A percentile compares a stretch with the other conserved stretches of the same genome.
These are phyloP conservation scores for Phalacrocorax pelagicus DNA, from an alignment of 2,113 vertebrate species.

Conservation along the genomic window DNA sequence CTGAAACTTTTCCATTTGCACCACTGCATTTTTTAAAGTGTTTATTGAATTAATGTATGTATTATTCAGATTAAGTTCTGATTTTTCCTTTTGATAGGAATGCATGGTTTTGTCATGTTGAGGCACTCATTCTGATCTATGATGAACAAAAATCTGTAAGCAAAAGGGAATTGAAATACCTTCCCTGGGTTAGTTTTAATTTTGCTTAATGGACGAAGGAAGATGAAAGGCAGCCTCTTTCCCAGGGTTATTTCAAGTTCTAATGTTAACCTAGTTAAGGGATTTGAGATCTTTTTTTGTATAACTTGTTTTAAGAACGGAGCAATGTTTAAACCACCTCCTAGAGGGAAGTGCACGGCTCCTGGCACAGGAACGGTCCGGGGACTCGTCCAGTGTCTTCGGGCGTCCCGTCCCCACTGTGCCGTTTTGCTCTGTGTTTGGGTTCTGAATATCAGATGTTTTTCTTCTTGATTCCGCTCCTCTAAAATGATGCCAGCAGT, in stretches of 20 bases:
- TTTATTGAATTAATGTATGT: background rate
- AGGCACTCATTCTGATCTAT: background rate
- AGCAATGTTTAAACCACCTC: background rate
- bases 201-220: background rate
- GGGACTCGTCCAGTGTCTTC: background rate
- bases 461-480: background rate
- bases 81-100: background rate
- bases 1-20: constrained; percentile 17
- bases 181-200: background rate
- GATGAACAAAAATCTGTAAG: background rate
- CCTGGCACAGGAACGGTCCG: background rate
- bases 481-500: background rate
- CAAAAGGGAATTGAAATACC: background rate
- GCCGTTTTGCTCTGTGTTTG: background rate
- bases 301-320: background rate
- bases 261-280: background rate
- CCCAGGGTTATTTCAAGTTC: background rate
- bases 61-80: background rate
- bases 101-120: background rate
- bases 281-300: background rate
- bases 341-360: background rate
- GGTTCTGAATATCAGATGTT: background rate
- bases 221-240: background rate
- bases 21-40: background rate
- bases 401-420: accelerated